These are phyloP conservation scores for Ammodytes marinus DNA, from an alignment of 2,113 vertebrate genomes.

Conservation along the genomic window DNA sequence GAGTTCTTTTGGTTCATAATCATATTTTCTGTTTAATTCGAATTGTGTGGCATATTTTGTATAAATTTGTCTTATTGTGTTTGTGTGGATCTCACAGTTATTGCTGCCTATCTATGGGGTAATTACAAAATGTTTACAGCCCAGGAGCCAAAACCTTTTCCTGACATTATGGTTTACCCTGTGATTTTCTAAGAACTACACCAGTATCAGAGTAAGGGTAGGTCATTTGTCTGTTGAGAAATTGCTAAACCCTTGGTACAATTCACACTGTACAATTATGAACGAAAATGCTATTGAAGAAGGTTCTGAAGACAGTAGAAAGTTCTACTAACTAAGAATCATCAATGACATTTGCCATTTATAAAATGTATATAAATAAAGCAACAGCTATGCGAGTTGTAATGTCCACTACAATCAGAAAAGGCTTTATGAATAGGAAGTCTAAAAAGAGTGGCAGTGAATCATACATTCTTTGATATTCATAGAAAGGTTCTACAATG, in stretches of 20 bases:
- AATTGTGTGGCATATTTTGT: background rate
- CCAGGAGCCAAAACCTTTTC: background rate
- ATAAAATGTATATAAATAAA: background rate
- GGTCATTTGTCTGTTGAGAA: background rate
- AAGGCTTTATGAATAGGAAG: background rate
- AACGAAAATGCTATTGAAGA: background rate
- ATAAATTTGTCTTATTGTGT: background rate
- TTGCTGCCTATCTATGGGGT: background rate
- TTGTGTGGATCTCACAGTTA: background rate
- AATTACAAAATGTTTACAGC: background rate
- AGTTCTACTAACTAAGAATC: background rate
- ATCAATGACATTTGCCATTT: background rate
- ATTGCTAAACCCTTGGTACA: background rate
- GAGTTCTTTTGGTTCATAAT: background rate
- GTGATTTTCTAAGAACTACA: background rate
- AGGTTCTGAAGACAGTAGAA: background rate
- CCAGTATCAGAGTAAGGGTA: background rate
- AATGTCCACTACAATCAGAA: background rate
- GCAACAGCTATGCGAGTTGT: background rate
- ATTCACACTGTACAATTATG: background rate
- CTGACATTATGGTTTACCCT: background rate
- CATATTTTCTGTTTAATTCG: background rate
- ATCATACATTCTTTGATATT: conserved; percentile 15
- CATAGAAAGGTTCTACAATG: conserved; percentile 23
- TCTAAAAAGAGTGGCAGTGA: conserved; percentile 16